phyloP scores from a whole-genome alignment of 2,113 vertebrate species.

The Numenius arquata region DNA sequence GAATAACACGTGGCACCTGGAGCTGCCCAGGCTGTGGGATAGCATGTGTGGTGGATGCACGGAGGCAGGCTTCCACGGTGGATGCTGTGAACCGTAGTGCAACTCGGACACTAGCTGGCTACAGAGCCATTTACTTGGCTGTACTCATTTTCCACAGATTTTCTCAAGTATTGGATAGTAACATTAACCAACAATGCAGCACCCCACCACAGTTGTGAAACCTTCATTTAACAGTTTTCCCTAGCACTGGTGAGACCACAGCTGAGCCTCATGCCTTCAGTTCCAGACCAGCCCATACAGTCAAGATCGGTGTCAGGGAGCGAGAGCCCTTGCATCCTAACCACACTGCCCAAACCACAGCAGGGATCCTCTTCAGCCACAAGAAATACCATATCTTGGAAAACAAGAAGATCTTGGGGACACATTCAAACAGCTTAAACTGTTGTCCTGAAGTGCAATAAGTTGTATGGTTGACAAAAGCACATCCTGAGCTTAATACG shows the following conservation, averaged over 20 bases:
- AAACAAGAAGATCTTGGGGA: background rate
- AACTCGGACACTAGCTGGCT: background rate
- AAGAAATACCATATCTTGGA: background rate
- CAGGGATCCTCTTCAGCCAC: background rate
- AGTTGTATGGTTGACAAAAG: background rate
- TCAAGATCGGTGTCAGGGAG: background rate
- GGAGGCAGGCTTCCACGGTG: background rate
- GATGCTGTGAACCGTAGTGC: background rate
- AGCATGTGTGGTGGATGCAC: background rate
- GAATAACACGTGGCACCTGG: background rate
- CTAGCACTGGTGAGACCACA: background rate
- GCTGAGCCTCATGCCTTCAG: background rate
- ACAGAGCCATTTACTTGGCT: background rate
- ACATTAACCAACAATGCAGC: background rate
- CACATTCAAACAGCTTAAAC: fast-evolving
- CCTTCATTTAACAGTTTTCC: background rate
- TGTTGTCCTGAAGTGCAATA: fast-evolving
- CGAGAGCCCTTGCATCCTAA: background rate
- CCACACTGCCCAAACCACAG: background rate
- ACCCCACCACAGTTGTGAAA: background rate
- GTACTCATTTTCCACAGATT: background rate
- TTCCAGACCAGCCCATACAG: background rate
- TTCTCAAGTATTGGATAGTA: background rate
- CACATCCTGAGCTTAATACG: background rate
- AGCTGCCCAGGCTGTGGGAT: background rate